Evolutionary conservation across 2,888 invertebrate genomes (phyloP).

Genomic region (Neoscelio sp.): DNA sequence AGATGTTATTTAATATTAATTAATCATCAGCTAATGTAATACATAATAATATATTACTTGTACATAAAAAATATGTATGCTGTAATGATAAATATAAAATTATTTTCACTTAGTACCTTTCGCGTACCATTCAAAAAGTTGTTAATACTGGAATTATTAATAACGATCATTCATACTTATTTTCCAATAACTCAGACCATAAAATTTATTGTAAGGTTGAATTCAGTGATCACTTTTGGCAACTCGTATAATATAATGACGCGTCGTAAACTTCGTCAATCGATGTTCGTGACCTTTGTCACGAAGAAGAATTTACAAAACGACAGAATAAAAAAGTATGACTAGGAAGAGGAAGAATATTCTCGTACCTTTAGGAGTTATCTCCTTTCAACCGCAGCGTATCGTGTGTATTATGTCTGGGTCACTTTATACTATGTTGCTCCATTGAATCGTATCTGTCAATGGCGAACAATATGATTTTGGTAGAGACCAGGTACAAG

Average conservation of each 20-base stretch:
- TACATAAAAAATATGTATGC: no score
- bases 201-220: conserved; percentile 3
- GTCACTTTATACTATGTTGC: conserved; percentile 68
- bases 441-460: conserved; percentile 80
- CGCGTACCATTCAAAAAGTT: no score
- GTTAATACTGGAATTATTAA: no score
- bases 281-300: neutral
- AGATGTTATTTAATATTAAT: no score
- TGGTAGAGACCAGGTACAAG: conserved; percentile 59
- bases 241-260: neutral
- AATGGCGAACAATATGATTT: conserved; percentile 76
- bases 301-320: neutral
- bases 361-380: neutral
- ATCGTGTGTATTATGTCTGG: conserved; percentile 50
- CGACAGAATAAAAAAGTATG: neutral
- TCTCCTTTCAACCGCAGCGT: neutral
- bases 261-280: neutral
- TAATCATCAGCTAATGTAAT: no score
- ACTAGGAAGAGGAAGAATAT: neutral
- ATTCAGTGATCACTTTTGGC: neutral
- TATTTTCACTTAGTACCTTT: no score
- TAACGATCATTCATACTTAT: neutral
- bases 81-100: no score
- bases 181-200: neutral
- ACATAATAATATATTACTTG: no score